A percentile compares a stretch with the other conserved stretches of the same genome.
Evolutionary conservation across 2,113 vertebrate species (phyloP).

Genomic region (Echinops telfairi): DNA sequence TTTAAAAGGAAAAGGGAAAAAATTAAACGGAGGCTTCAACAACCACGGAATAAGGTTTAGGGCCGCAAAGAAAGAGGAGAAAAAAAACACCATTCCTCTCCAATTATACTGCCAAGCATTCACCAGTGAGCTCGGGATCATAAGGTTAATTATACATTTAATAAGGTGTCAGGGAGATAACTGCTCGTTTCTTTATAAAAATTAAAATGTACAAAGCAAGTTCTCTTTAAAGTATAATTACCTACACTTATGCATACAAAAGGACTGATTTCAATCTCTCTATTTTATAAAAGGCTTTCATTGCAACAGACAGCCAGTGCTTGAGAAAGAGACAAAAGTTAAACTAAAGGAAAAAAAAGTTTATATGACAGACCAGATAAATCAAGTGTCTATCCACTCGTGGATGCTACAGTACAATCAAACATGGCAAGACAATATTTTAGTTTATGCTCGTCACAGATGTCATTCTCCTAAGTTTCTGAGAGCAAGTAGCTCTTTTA

Average conservation of each 20-base stretch:
- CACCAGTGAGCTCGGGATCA: constrained; percentile 92
- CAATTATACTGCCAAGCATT: constrained; percentile 93
- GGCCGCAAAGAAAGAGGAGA: constrained; percentile 87
- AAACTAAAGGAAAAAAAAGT: constrained; percentile 87
- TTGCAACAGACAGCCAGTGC: constrained; percentile 88
- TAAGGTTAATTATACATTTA: constrained; percentile 98
- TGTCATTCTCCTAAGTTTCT: constrained; percentile 78
- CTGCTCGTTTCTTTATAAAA: constrained; percentile 96
- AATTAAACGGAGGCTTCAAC: constrained; percentile 87
- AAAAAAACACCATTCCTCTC: constrained; percentile 88
- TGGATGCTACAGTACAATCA: constrained; percentile 83
- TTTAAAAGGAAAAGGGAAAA: constrained; percentile 86
- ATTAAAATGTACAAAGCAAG: constrained; percentile 96
- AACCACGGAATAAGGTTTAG: constrained; percentile 88
- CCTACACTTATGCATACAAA: constrained; percentile 94
- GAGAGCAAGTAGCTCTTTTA: constrained; percentile 36
- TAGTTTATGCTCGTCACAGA: constrained; percentile 77
- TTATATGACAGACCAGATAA: constrained; percentile 89
- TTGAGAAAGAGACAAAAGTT: constrained; percentile 89
- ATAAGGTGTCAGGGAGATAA: constrained; percentile 95
- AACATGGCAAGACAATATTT: constrained; percentile 84
- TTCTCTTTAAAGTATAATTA: constrained; percentile 97
- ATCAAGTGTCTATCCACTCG: constrained; percentile 85
- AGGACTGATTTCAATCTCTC: constrained; percentile 93
- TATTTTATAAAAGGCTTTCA: constrained; percentile 93